Evolutionary conservation across 2,113 vertebrate genomes (phyloP).

Genomic region (western clawed frog (Xenopus tropicalis)): UCB_Xtro_10.0 CM004449.2:105842001-105842500

Average conservation of each 20-base stretch:
- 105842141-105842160: constrained; percentile 12
- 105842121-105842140: not conserved
- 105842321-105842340: constrained; percentile 7
- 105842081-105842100: constrained; percentile 26
- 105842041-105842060: no score
- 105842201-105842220: constrained; percentile 23
- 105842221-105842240: constrained; percentile 17
- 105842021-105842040: no score
- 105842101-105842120: constrained; percentile 11
- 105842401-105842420: not conserved
- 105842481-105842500: no score
- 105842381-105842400: not conserved
- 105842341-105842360: not conserved
- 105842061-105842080: constrained; percentile 3
- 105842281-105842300: constrained; percentile 14
- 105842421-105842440: no score
- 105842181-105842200: constrained; percentile 12
- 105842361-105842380: not conserved
- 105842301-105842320: constrained; percentile 13
- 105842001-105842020: no score
- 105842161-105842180: constrained; percentile 16
- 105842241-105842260: constrained; percentile 12
- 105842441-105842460: no score
- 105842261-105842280: constrained; percentile 21
- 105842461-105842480: no score